Evolutionary conservation across 2,113 vertebrate genomes (phyloP), one percentile per base, ranked within the genome.

Genomic region (Vulpes vulpes): DNA sequence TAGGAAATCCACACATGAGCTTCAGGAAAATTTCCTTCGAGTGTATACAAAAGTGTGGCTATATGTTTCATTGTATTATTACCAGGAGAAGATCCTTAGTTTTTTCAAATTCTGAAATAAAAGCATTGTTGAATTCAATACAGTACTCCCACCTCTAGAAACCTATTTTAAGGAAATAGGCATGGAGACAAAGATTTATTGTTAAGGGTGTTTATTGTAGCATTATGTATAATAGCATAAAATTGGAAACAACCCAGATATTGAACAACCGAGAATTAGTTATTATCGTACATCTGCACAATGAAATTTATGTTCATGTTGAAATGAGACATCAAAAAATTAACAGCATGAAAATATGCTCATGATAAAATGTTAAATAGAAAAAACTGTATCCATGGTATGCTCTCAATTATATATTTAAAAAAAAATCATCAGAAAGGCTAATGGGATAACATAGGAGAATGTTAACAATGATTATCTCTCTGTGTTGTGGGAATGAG

Each of bases 311-410:
- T 92, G 38, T 88, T 93, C 81, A 43, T 84, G 67, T 95, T 97
- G 71, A 97, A 97, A 97, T 86, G 51, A 96, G 78, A 94, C 51
- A 93, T 96, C 67, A 98, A 79, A 96, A 96, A 96, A 78, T 89
- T 87, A 93, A 85, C 11, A 32, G 94, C 71, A 80, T 89, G 73
- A 93, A 97, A 96, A 94, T 96, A 82, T 76, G 64, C 76, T 98
- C 53, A 71, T 86, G 89, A 90, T 98, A 89, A 87, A 96, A 86
- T 93, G 65, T 88, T 84, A 95, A 83, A 59, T 91, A 65, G 65
- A 91, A 92, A 81, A 86, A 64, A 17, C 35, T 84, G 6, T 93
- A 95, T 95, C 64, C 32, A 71, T 83, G 71, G 25, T 94, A 74
- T 93, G 55, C 12, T 93, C 55, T 95, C 82, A 95, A 79, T 98